phyloP scores from a whole-genome alignment of 1,140 invertebrate species.

The Helicorthomorpha holstii region DNA sequence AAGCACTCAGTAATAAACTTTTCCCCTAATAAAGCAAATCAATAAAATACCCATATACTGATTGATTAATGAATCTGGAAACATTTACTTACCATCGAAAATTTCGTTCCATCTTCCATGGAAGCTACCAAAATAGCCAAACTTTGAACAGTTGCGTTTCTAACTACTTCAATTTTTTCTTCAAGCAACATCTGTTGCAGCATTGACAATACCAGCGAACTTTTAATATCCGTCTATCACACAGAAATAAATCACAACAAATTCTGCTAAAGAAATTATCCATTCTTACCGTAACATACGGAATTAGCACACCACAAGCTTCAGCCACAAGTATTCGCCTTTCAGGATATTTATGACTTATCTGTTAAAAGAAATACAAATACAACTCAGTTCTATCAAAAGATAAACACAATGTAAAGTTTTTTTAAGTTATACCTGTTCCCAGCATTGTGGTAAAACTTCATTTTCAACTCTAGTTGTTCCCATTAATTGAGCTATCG shows the following conservation, averaged over 20 bases:
- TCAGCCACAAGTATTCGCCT: constrained; percentile 50
- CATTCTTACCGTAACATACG: constrained; percentile 41
- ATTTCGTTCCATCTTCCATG: constrained; percentile 49
- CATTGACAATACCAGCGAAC: constrained; percentile 54
- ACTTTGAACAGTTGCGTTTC: constrained; percentile 42
- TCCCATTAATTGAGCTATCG: constrained; percentile 37
- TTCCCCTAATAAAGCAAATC: too few species aligned
- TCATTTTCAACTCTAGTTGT: constrained; percentile 41
- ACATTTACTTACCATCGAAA: constrained; percentile 34
- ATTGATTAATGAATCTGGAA: too few species aligned
- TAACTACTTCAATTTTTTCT: constrained; percentile 46
- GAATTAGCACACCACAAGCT: constrained; percentile 48
- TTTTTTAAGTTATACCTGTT: constrained; percentile 40
- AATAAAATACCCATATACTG: too few species aligned
- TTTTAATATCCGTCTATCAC: constrained; percentile 40
- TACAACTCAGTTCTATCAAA: neutral
- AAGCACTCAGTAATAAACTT: neutral
- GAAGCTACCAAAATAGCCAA: constrained; percentile 42
- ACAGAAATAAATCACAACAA: constrained; percentile 28
- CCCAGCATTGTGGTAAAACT: constrained; percentile 58
- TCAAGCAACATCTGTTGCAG: constrained; percentile 53
- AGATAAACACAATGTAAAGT: neutral
- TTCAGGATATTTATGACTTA: constrained; percentile 51
- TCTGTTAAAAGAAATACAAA: constrained; percentile 19
- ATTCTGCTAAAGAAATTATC: constrained; percentile 13